Evolutionary conservation across 1,140 invertebrate species (phyloP).

Genomic region (Drosophila ambigua): DNA sequence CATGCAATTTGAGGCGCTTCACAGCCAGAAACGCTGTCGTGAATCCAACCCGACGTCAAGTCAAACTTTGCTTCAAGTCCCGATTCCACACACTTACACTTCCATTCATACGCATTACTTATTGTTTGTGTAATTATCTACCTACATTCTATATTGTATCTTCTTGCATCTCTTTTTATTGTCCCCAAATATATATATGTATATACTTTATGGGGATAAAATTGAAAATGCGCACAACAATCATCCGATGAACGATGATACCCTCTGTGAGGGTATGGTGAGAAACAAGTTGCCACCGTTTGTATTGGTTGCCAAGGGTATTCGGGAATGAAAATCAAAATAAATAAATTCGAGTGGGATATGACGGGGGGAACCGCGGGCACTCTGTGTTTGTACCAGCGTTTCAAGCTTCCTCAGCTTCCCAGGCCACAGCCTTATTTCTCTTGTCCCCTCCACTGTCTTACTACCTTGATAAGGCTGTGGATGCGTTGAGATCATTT

Average conservation of each 20-base stretch:
- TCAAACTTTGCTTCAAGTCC: no score
- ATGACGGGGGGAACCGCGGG: slow-evolving; percentile 5
- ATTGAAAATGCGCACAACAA: no score
- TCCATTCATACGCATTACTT: background rate
- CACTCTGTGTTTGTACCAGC: slow-evolving; percentile 12
- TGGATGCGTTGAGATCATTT: slow-evolving; percentile 64
- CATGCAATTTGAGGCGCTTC: slow-evolving; percentile 35
- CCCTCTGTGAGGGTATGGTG: slow-evolving; percentile 6
- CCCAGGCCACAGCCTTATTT: background rate
- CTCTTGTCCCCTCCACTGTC: background rate
- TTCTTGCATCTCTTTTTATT: slow-evolving; percentile 54
- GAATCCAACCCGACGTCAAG: no score
- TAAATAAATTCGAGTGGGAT: slow-evolving; percentile 47
- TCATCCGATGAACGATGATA: background rate
- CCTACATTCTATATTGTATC: slow-evolving; percentile 39
- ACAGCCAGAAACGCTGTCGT: no score
- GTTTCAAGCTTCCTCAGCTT: background rate
- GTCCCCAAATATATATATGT: slow-evolving; percentile 25
- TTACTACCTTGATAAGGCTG: slow-evolving; percentile 48
- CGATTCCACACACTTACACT: background rate
- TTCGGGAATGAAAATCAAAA: slow-evolving; percentile 69
- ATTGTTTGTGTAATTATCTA: slow-evolving; percentile 38
- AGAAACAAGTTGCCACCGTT: slow-evolving; percentile 67
- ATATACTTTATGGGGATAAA: no score
- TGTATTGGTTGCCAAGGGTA: slow-evolving; percentile 46